These are phyloP conservation scores for Cataglyphis altisquamis DNA, from an alignment of 2,888 invertebrate species.

Conservation along the genomic window DNA sequence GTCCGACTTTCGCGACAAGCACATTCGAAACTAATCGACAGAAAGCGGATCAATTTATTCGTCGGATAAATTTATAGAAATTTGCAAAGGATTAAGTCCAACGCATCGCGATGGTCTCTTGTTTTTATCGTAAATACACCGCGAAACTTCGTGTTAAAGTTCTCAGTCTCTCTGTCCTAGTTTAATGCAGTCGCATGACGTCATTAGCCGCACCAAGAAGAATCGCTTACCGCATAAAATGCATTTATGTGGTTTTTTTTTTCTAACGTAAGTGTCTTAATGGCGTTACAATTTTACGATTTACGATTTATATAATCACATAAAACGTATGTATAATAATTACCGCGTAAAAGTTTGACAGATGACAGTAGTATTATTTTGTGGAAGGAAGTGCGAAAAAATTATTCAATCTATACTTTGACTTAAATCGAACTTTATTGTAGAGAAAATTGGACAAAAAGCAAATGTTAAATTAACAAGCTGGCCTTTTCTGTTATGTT, in stretches of 20 bases:
- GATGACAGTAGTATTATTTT: background rate
- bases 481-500: constrained; percentile 2
- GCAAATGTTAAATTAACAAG: constrained; percentile 53
- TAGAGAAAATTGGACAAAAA: background rate
- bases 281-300: constrained; percentile 7
- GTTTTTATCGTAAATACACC: constrained; percentile 20
- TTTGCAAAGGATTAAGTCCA: background rate
- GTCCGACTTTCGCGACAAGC: constrained; percentile 25
- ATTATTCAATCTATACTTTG: background rate
- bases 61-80: constrained; percentile 8
- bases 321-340: background rate
- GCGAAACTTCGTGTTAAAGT: constrained; percentile 33
- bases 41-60: background rate
- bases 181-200: constrained; percentile 48
- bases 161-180: constrained; percentile 35
- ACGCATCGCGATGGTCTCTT: background rate
- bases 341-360: background rate
- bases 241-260: constrained; percentile 14
- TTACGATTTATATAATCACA: constrained; percentile 21
- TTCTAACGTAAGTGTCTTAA: constrained; percentile 4
- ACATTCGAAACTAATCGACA: background rate
- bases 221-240: constrained; percentile 42
- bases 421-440: constrained; percentile 2
- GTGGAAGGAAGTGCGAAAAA: background rate
- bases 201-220: constrained; percentile 48